These are phyloP conservation scores for Carapus acus DNA, from an alignment of 2,797 vertebrate genomes.

Conservation along the genomic window DNA sequence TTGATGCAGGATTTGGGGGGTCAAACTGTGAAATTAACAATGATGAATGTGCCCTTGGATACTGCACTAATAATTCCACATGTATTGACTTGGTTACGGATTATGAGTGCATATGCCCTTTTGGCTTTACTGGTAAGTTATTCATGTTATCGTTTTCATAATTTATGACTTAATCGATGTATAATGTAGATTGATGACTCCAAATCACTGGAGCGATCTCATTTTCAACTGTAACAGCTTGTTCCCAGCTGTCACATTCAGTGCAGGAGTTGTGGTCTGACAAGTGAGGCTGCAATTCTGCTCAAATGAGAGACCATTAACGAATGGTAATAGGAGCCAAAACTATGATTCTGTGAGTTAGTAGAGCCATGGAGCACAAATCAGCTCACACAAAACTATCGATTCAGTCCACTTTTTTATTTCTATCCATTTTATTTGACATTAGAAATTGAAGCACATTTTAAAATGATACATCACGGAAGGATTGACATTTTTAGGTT, in stretches of 20 bases:
- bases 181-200: slow-evolving; percentile 39
- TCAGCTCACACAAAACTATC: no score
- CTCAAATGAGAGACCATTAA: no score
- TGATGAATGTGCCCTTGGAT: slow-evolving; percentile 72
- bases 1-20: slow-evolving; percentile 65
- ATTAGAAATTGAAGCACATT: no score
- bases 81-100: slow-evolving; percentile 73
- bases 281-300: no score
- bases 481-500: no score
- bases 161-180: slow-evolving; percentile 41
- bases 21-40: slow-evolving; percentile 74
- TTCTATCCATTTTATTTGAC: no score
- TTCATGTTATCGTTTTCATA: slow-evolving; percentile 53
- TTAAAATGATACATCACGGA: no score
- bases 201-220: slow-evolving; percentile 29
- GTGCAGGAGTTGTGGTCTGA: not conserved
- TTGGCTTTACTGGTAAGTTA: slow-evolving; percentile 71
- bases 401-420: no score
- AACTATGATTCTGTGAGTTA: no score
- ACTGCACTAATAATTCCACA: slow-evolving; percentile 74
- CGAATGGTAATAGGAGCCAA: no score
- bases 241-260: slow-evolving; percentile 21
- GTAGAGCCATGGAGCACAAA: no score
- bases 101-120: slow-evolving; percentile 72
- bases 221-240: slow-evolving; percentile 18